Base-by-base conservation (phyloP, 2,888 invertebrate genomes). In the Panorpa germanica region DNA sequence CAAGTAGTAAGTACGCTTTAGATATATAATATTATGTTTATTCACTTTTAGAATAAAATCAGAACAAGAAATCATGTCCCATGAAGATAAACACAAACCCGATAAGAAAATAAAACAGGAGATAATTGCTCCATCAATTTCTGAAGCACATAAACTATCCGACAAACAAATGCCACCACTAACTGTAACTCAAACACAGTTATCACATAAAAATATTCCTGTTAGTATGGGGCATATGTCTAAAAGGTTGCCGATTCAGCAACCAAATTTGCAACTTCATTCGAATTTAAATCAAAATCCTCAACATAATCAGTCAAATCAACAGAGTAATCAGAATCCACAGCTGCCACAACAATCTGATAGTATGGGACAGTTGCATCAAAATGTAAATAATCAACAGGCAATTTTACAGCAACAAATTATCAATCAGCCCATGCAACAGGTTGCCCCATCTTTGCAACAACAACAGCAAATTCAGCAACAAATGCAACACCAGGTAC, bases 261-360 rank as follows among this genome's bases (percentile, higher is more conserved):
- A 35, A 37, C 22, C 34, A 30, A 21, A 23, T 24, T 18, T 26
- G 11, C 3, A 30, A 22, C 9, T 17, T 19, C 2, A 21, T 18
- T 23, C 31, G 31, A 21, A 33, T 31, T 18, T 17, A 19, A 13
- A 29, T 21, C 26, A 30, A 30, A 5, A 26, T 31, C 3, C 13
- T 25, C n/a, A 28, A 25, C 24, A 24, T 27, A 14, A 32, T 31
- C 12, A 38, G 37, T 20, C 49, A 44, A 37, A 43, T 45, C 2
- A 44, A 46, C 36, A 35, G 22, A 32, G 32, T 23, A 19, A 12
- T 2, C 37, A 34, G 17, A 14, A 31, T 29, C 16, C 32, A 13
- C 34, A 56, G 3, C 53, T 52, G 4, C 59, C 53, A 33, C 42
- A 55, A 30, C 58, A 57, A 38, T 58, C 56, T 39, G 38, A 53